These are phyloP conservation scores for Fratercula arctica DNA, from an alignment of 2,797 vertebrate species.

Conservation along the genomic window DNA sequence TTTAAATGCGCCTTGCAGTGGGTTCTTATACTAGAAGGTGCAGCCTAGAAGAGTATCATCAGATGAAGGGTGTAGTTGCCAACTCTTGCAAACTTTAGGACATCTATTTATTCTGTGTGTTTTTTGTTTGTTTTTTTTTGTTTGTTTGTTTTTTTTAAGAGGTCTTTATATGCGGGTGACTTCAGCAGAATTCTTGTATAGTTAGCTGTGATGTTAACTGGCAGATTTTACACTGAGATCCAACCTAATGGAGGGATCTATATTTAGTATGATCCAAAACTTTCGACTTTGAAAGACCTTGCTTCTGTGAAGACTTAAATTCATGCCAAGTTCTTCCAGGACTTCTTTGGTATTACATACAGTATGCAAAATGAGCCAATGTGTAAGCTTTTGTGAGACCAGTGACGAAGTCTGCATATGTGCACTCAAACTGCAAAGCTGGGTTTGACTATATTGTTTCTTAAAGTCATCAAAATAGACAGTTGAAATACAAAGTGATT, in stretches of 20 bases:
- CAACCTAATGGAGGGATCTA: neutral
- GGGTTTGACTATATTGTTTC: constrained; percentile 26
- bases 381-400: neutral
- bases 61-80: neutral
- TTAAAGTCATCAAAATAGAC: constrained; percentile 50
- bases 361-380: neutral
- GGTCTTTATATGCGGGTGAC: neutral
- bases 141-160: neutral
- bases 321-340: neutral
- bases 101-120: neutral
- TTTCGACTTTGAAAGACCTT: neutral
- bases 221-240: neutral
- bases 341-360: neutral
- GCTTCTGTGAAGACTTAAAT: neutral
- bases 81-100: neutral
- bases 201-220: neutral
- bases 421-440: constrained; percentile 13
- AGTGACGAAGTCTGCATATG: neutral
- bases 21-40: neutral
- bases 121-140: neutral
- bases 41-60: neutral
- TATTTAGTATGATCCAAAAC: neutral
- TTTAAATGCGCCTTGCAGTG: neutral
- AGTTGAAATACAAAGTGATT: constrained; percentile 43
- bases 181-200: neutral